Conservation (phyloP, 2,113 vertebrate species). For the Paramormyrops kingsleyae region DNA sequence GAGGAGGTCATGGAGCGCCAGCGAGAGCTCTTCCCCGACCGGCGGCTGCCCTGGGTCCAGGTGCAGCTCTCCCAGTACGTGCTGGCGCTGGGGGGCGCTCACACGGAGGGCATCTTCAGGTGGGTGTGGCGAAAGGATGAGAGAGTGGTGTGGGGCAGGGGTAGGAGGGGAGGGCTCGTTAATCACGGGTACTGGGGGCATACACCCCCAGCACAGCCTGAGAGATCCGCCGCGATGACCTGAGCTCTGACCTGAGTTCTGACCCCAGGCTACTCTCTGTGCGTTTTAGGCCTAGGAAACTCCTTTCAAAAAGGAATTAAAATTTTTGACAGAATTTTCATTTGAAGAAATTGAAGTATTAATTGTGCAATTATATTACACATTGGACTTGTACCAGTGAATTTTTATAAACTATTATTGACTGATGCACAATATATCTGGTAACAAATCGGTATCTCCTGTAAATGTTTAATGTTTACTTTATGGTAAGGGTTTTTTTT, state of each 20-base stretch:
- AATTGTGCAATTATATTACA: neutral
- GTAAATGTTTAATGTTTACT: neutral
- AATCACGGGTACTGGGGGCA: neutral
- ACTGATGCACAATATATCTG: neutral
- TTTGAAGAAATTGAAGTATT: neutral
- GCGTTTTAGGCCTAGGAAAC: neutral
- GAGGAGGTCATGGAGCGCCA: conserved; percentile 84
- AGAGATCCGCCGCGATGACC: neutral
- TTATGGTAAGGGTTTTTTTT: too few species aligned
- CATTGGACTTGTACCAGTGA: neutral
- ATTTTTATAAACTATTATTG: neutral
- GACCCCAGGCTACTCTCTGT: neutral
- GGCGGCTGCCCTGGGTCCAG: conserved; percentile 82
- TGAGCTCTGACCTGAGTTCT: neutral
- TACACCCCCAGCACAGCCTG: neutral
- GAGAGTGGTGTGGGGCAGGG: too few species aligned
- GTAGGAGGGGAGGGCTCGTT: neutral
- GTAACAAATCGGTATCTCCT: neutral
- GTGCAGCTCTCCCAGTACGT: conserved; percentile 83
- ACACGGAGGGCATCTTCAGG: conserved; percentile 87
- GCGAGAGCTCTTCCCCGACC: conserved; percentile 69
- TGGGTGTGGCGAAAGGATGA: conserved; percentile 38
- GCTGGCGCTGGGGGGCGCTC: conserved; percentile 73
- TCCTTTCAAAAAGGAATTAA: neutral
- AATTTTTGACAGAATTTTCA: neutral